A percentile compares a stretch with the other conserved stretches of the same genome.
Conservation (phyloP, 2,888 invertebrate species). For the Pseudococcus viburni region DNA sequence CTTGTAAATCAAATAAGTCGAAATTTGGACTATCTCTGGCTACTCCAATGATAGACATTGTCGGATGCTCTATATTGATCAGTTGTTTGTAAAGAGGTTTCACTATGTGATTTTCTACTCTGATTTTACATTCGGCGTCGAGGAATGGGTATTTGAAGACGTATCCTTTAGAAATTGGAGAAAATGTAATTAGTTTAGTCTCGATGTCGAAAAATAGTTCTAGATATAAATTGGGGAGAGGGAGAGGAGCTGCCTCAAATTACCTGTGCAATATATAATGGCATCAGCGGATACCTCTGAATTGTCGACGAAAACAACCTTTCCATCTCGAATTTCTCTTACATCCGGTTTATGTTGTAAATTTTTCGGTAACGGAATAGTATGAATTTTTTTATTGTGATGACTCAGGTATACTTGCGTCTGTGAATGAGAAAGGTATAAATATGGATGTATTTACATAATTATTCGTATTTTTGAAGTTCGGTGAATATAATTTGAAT, state of each 20-base stretch:
- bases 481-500: neutral
- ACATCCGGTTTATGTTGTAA: conserved; percentile 74
- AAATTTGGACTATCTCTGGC: conserved; percentile 79
- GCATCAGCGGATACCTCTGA: conserved; percentile 77
- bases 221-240: no score
- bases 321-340: conserved; percentile 69
- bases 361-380: conserved; percentile 72
- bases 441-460: no score
- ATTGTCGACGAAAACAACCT: conserved; percentile 76
- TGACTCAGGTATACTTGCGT: conserved; percentile 69
- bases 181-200: no score
- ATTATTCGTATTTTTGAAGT: no score
- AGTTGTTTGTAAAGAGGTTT: conserved; percentile 85
- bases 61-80: conserved; percentile 81
- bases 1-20: conserved; percentile 82
- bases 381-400: conserved; percentile 67
- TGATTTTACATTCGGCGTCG: conserved; percentile 78
- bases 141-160: conserved; percentile 85
- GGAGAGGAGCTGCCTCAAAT: conserved; percentile 19
- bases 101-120: conserved; percentile 84
- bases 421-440: no score
- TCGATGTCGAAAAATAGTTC: no score
- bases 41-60: conserved; percentile 84
- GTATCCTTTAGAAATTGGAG: conserved; percentile 75
- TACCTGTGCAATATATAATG: conserved; percentile 82